phyloP scores from a whole-genome alignment of 2,797 vertebrate genomes.

The Parambassis ranga region DNA sequence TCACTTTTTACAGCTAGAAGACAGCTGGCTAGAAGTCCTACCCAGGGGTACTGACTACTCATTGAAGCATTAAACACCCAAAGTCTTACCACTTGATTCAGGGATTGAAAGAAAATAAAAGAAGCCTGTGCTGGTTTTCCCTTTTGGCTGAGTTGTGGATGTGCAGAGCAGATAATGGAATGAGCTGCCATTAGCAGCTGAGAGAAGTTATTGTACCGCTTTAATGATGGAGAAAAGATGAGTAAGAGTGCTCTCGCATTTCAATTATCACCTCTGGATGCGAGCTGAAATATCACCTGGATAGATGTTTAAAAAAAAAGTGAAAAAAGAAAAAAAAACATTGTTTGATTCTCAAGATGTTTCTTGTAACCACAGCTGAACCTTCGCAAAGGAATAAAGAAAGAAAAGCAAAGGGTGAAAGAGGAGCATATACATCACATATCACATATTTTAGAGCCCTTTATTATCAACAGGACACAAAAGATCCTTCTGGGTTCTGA shows the following conservation, averaged over 20 bases:
- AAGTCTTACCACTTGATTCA: conserved; percentile 64
- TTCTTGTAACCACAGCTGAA: neutral
- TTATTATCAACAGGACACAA: conserved; percentile 11
- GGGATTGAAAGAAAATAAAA: conserved; percentile 64
- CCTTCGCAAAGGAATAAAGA: conserved; percentile 2
- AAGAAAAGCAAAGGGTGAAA: conserved; percentile 13
- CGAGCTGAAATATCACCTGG: conserved; percentile 20
- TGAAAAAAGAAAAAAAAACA: neutral
- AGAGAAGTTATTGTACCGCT: conserved; percentile 27
- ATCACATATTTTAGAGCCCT: neutral
- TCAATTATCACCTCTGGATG: conserved; percentile 45
- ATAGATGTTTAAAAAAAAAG: neutral
- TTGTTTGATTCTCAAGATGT: too few relatives aligned
- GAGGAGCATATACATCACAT: conserved; percentile 4
- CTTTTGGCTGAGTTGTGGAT: conserved; percentile 42
- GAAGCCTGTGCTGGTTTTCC: conserved; percentile 42
- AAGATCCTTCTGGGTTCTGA: too few relatives aligned
- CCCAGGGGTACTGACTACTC: conserved; percentile 55
- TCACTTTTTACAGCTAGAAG: conserved; percentile 51
- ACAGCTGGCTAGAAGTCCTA: conserved; percentile 41
- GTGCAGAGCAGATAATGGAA: conserved; percentile 39
- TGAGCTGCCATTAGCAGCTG: conserved; percentile 34
- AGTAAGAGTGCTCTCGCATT: conserved; percentile 12
- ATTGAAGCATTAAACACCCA: conserved; percentile 47
- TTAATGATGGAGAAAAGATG: conserved; percentile 49